A percentile compares a stretch with the other conserved stretches of the same genome.
Conservation (phyloP, 2,797 vertebrate species). For the Chaetodon trifasciatus region DNA sequence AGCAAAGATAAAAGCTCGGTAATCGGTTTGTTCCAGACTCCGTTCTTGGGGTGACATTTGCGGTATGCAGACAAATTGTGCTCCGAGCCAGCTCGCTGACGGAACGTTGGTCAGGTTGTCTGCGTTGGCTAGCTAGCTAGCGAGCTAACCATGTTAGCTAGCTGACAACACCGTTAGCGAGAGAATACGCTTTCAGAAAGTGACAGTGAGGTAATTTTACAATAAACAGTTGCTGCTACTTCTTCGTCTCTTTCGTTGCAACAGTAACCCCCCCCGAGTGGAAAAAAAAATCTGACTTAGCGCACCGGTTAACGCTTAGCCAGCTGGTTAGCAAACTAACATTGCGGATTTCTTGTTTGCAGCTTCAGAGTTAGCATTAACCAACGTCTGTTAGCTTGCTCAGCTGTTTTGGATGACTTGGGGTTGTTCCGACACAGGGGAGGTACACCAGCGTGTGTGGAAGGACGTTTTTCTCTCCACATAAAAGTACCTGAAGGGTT, state of each 20-base stretch:
- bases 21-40: neutral
- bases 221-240: neutral
- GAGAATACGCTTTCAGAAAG: constrained; percentile 52
- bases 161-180: constrained; percentile 68
- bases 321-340: constrained; percentile 58
- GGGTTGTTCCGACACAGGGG: constrained; percentile 21
- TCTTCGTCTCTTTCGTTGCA: neutral
- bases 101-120: constrained; percentile 61
- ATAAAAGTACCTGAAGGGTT: neutral
- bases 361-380: constrained; percentile 67
- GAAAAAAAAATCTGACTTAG: constrained; percentile 7
- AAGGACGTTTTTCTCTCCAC: constrained; percentile 9
- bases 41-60: constrained; percentile 46
- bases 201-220: constrained; percentile 29
- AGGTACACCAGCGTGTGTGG: neutral
- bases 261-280: neutral
- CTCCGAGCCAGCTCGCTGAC: constrained; percentile 55
- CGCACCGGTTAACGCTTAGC: constrained; percentile 39
- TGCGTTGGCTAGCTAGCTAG: constrained; percentile 72
- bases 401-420: constrained; percentile 66
- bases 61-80: constrained; percentile 65
- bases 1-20: constrained; percentile 7
- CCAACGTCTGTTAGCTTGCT: constrained; percentile 63
- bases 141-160: constrained; percentile 78
- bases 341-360: constrained; percentile 75